Evolutionary conservation across 2,888 invertebrate species (phyloP).

Genomic region (Hirtodrosophila alboralis): DNA sequence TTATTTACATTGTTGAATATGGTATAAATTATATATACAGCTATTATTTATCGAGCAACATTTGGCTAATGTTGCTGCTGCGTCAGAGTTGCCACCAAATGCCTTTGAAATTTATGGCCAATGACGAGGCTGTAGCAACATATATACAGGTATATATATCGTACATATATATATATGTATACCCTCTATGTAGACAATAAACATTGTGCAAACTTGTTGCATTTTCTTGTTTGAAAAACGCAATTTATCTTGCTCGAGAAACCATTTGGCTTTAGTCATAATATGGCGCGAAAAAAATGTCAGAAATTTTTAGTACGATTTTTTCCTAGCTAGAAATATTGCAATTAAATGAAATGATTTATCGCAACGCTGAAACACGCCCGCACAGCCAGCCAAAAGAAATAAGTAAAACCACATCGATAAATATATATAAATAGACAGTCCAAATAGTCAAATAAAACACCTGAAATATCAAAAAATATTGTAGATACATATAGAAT

Average conservation of each 20-base stretch:
- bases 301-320: conserved; percentile 45
- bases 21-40: conserved; percentile 66
- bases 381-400: conserved; percentile 33
- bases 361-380: conserved; percentile 54
- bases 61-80: conserved; percentile 26
- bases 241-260: conserved; percentile 62
- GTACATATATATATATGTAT: conserved; percentile 2
- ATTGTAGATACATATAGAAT: conserved; percentile 2
- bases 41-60: conserved; percentile 49
- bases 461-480: conserved; percentile 59
- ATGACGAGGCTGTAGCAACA: conserved; percentile 43
- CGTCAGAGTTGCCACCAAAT: conserved; percentile 30
- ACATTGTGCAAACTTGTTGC: conserved; percentile 68
- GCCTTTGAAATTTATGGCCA: conserved; percentile 55
- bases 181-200: conserved; percentile 42
- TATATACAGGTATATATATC: too few relatives aligned
- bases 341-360: conserved; percentile 74
- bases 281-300: conserved; percentile 47
- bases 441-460: conserved; percentile 32
- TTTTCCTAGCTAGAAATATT: conserved; percentile 57
- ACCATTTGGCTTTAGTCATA: conserved; percentile 37
- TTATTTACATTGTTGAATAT: conserved; percentile 67
- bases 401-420: conserved; percentile 34
- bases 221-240: conserved; percentile 58
- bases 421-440: conserved; percentile 47